Base-by-base conservation (phyloP, 2,797 vertebrate species). In the Myoxocephalus aenaeus region DNA sequence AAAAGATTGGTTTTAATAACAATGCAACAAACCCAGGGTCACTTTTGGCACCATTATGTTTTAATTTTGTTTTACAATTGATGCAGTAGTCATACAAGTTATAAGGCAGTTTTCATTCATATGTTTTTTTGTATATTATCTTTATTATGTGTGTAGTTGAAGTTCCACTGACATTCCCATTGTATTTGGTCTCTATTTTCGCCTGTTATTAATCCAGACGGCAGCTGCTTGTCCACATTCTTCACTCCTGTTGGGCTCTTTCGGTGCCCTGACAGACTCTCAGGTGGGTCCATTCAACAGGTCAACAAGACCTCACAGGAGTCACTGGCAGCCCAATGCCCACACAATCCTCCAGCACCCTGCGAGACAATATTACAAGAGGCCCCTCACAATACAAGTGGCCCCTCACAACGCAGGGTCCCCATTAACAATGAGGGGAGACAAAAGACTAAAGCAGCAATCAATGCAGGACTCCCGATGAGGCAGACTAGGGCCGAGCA, bases 391-490 rank as follows among this genome's bases (percentile, higher is more conserved):
- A 86, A 89, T 84, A 77, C 73, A 75, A 73, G 80, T 53, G 65
- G 69, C 63, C 71, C 58, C 78, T 83, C 73, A 90, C 89, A 91
- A 90, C 81, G 82, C 75, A 85, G 29, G 78, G 78, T 65, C 66
- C 75, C 87, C 82, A 62, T 64, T 82, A 89, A 92, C 91, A 93
- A 92, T 87, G 85, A 83, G 64, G 54, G 63, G 56, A 81, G 75
- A 81, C 85, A 86, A 80, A 86, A 84, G 85, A 81, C 85, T 86
- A 78, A 85, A 84, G 86, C 58, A 50, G 88, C 86, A 90, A 89
- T 92, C 90, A 92, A 62, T 80, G 83, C 65, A 74, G 82, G 86
- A 83, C 83, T 92, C 86, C 87, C 53, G 46, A 87, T 85, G 88
- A 89, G 88, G 81, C 84, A 88, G 81, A 87, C 78, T 83, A 75